These are phyloP conservation scores for Bubo blakistoni DNA, from an alignment of 2,113 vertebrate genomes.

Conservation along the genomic window DNA sequence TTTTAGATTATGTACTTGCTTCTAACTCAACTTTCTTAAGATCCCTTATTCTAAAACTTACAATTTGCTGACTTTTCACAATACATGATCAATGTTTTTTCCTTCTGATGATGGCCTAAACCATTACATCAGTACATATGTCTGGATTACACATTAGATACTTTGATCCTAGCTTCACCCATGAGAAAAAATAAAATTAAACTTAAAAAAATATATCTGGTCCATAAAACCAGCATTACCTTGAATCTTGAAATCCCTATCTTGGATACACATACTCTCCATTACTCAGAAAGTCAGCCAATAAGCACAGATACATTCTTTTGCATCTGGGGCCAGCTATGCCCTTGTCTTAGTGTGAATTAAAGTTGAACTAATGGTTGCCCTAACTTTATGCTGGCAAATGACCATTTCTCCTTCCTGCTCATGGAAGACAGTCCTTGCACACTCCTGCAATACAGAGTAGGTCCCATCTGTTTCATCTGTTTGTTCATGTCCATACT, in stretches of 20 bases:
- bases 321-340: neutral
- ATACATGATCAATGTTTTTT: neutral
- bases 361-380: neutral
- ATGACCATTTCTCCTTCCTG: neutral
- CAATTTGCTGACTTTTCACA: neutral
- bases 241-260: neutral
- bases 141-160: neutral
- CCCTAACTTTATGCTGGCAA: neutral
- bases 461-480: neutral
- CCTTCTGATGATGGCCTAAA: neutral
- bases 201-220: neutral
- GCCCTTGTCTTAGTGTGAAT: neutral
- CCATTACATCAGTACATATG: neutral
- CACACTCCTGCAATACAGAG: neutral
- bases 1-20: neutral
- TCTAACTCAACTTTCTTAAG: neutral
- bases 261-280: neutral
- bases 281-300: neutral
- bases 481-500: neutral
- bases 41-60: neutral
- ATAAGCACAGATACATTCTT: neutral
- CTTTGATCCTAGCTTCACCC: neutral
- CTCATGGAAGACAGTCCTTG: neutral
- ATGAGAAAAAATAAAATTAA: conserved; percentile 6
- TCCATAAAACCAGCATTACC: neutral